Conservation (phyloP, 2,797 vertebrate genomes). For the Hoplostethus mediterraneus region DNA sequence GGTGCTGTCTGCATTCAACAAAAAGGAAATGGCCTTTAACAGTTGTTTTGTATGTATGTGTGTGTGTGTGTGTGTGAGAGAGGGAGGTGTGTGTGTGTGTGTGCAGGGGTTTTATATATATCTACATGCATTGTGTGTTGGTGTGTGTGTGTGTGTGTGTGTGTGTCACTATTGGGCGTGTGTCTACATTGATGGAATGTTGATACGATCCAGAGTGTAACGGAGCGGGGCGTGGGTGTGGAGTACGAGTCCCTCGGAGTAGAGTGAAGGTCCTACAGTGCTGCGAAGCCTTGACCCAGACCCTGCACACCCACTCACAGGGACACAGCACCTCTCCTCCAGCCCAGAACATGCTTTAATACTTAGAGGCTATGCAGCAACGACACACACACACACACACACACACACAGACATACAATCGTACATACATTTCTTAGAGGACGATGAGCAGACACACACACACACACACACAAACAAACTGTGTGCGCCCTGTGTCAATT, state of each 20-base stretch:
- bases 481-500: conserved; percentile 65
- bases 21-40: conserved; percentile 2
- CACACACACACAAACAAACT: conserved; percentile 35
- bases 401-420: conserved; percentile 31
- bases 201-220: conserved; percentile 68
- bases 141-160: not conserved
- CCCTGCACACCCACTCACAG: conserved; percentile 74
- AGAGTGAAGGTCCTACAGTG: conserved; percentile 68
- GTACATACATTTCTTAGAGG: conserved; percentile 21
- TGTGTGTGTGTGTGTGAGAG: not conserved
- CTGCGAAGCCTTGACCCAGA: conserved; percentile 73
- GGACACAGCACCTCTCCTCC: conserved; percentile 51
- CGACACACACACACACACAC: conserved; percentile 24
- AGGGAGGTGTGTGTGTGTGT: not conserved
- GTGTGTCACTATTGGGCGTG: conserved; percentile 33
- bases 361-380: conserved; percentile 35
- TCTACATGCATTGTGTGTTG: conserved; percentile 24
- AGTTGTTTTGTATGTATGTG: not conserved
- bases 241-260: conserved; percentile 67
- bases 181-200: conserved; percentile 65
- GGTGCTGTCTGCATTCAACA: conserved; percentile 1
- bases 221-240: conserved; percentile 66
- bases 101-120: too few species aligned
- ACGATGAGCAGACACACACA: conserved; percentile 30
- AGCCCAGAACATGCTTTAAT: conserved; percentile 57